Percentiles rank a stretch among this genome's conserved stretches.
Conservation (phyloP, 2,113 vertebrate species). For the Seriola aureovittata region DNA sequence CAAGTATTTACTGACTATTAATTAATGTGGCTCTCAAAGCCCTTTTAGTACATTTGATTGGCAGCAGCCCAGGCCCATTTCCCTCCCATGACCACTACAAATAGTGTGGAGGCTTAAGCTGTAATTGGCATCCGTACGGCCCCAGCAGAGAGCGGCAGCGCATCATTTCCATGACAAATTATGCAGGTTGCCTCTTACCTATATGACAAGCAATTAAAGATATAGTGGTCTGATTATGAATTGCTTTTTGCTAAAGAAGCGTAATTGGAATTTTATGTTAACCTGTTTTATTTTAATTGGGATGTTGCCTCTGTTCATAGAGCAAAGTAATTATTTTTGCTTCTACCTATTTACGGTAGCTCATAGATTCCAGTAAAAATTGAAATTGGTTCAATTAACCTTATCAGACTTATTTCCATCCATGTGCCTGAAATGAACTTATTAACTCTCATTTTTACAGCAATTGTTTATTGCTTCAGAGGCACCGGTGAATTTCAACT, state of each 20-base stretch:
- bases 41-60: constrained; percentile 69
- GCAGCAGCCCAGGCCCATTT: constrained; percentile 62
- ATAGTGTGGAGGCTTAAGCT: constrained; percentile 38
- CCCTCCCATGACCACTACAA: constrained; percentile 40
- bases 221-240: constrained; percentile 45
- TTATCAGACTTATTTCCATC: constrained; percentile 55
- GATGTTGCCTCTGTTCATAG: constrained; percentile 52
- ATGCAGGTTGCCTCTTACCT: constrained; percentile 51
- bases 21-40: constrained; percentile 49
- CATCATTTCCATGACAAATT: constrained; percentile 55
- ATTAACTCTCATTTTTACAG: constrained; percentile 17
- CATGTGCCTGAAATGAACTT: constrained; percentile 27
- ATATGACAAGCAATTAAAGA: constrained; percentile 72
- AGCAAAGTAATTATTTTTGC: constrained; percentile 66
- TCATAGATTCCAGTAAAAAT: constrained; percentile 41
- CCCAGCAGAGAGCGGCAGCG: constrained; percentile 5
- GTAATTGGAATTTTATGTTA: constrained; percentile 54
- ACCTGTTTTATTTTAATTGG: constrained; percentile 63
- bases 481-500: not conserved
- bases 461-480: not conserved
- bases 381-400: constrained; percentile 67
- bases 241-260: constrained; percentile 53
- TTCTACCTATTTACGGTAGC: constrained; percentile 21
- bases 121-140: constrained; percentile 61
- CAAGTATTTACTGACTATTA: constrained; percentile 63